Evolutionary conservation across 2,113 vertebrate species (phyloP), one percentile per base, ranked within the genome.

Genomic region (Procapra przewalskii): DNA sequence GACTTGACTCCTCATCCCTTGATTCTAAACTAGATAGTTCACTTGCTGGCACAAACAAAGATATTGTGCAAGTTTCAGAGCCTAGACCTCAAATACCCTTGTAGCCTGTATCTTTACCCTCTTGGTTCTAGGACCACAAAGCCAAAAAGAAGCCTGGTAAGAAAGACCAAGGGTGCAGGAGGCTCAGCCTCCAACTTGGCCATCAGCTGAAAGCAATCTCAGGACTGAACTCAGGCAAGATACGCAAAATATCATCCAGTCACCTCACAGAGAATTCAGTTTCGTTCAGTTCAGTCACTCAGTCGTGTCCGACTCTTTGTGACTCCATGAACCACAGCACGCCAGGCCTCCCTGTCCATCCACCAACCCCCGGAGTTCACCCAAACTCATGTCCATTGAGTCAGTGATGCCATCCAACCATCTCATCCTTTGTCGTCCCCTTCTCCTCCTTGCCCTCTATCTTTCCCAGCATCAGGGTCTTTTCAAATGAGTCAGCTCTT

Each of bases 41-140:
- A 93, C 10, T 88, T 94, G 62, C 62, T 91, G 85, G 90, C 71
- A 71, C 29, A 43, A 40, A 40, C 17, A 40, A 40, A 40, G 57
- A 10, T 86, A 6, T 7, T 62, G 23, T 82, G 45, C 29, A 95
- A 79, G n/a, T 84, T 80, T 36, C 43, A 87, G 52, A 86, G 55
- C 45, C 23, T 45, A 43, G 23, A 33, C 17, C 36, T 88, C 43
- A 93, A 91, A 43, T 91, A 64, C 29, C 19, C n/a, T 52, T 87
- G 31, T 9, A 84, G 45, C 43, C 91, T 94, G 40, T 60, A 21
- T 80, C 62, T 96, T 94, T 84, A 67, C 2, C 43, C 27, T 83
- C 50, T 62, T 64, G 21, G 40, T 86, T 54, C 57, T 96, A 52
- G 15, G 55, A 75, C 16, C n/a, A 67, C 6, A 0, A 59, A 36